A percentile compares a stretch with the other conserved stretches of the same genome.
phyloP scores from a whole-genome alignment of 1,140 invertebrate genomes.

The Teleogryllus occipitalis region DNA sequence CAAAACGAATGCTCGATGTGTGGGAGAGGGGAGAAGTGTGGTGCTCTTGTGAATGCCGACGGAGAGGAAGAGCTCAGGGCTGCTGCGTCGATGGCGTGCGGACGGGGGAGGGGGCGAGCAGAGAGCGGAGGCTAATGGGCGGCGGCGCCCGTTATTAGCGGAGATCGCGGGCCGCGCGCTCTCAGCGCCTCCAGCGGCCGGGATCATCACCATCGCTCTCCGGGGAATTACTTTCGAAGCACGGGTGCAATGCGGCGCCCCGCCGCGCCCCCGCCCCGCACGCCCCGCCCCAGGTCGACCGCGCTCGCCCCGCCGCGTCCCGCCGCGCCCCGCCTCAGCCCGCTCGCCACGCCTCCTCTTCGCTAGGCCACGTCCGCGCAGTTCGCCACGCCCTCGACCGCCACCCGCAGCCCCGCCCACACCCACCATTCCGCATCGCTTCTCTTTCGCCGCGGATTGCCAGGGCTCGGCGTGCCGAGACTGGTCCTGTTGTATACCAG shows the following conservation, averaged over 20 bases:
- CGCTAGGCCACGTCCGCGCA: background rate
- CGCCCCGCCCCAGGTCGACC: too few species aligned
- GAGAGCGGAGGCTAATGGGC: background rate
- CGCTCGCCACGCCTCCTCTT: background rate
- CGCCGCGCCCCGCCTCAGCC: background rate
- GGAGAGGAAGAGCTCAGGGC: too few species aligned
- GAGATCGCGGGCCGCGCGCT: background rate
- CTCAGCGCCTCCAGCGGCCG: background rate
- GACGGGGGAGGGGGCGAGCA: background rate
- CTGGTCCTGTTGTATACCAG: too few species aligned
- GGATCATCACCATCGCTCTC: background rate
- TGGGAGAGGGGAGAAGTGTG: too few species aligned
- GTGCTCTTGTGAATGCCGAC: too few species aligned
- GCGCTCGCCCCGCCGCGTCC: background rate
- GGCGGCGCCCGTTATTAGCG: background rate
- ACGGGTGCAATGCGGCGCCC: background rate
- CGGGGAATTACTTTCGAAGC: background rate
- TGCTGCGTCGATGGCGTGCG: background rate
- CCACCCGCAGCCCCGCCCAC: too few species aligned
- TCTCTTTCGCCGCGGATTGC: too few species aligned
- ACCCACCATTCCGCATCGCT: too few species aligned
- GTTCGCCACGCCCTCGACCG: too few species aligned
- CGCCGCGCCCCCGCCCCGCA: too few species aligned
- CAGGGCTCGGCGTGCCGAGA: too few species aligned
- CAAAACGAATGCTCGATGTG: too few species aligned